Conservation (phyloP, 2,113 vertebrate genomes). For the Turdus rufiventris region DNA sequence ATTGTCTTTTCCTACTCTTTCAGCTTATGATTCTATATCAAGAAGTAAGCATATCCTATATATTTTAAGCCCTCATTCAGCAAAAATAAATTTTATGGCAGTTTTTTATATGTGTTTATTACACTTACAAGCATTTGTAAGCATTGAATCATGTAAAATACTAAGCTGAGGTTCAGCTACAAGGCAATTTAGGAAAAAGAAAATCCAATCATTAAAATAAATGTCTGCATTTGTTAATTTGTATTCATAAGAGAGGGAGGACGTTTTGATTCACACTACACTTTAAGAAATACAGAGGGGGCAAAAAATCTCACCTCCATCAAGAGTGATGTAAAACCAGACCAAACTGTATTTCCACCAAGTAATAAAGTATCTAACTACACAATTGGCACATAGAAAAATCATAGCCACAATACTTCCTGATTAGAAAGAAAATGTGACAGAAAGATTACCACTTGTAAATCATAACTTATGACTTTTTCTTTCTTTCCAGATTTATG, state of each 20-base stretch:
- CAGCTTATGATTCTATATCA: background rate
- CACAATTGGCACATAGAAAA: background rate
- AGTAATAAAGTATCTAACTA: background rate
- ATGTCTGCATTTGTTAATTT: background rate
- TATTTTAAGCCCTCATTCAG: background rate
- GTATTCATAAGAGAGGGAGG: background rate
- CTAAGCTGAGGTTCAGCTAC: background rate
- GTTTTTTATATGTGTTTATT: background rate
- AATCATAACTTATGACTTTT: background rate
- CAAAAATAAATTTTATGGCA: background rate
- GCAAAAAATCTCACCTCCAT: background rate
- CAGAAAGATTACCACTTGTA: background rate
- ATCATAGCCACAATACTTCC: background rate
- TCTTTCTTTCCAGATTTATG: constrained; percentile 7
- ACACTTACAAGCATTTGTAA: background rate
- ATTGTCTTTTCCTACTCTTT: background rate
- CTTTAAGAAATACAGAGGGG: background rate
- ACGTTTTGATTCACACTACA: background rate
- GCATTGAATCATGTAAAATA: background rate
- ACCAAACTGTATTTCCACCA: background rate
- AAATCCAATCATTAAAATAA: background rate
- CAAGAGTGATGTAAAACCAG: background rate
- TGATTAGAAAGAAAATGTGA: background rate
- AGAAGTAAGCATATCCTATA: background rate
- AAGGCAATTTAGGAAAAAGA: background rate